Percentiles rank a stretch among this genome's conserved stretches.
phyloP scores from a whole-genome alignment of 2,888 invertebrate species.

The Endotricha flammealis region DNA sequence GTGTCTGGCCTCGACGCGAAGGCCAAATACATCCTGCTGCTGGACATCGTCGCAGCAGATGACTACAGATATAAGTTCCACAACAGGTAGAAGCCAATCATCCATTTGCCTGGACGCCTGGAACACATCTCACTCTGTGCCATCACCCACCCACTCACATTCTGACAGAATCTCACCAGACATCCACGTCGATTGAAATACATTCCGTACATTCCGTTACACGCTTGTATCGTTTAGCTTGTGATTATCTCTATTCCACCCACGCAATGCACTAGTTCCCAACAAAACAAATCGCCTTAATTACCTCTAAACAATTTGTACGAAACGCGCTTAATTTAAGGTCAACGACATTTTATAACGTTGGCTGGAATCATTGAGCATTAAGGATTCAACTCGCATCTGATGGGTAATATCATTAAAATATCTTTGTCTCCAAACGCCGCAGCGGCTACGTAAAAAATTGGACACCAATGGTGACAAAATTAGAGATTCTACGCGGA shows the following conservation, averaged over 20 bases:
- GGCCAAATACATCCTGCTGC: constrained; percentile 98
- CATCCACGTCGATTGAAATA: constrained; percentile 63
- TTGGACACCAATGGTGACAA: constrained; percentile 70
- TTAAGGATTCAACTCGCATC: constrained; percentile 74
- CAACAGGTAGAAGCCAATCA: constrained; percentile 84
- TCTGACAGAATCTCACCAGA: constrained; percentile 30
- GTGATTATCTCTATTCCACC: constrained; percentile 49
- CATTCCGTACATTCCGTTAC: constrained; percentile 51
- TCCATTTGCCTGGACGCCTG: constrained; percentile 14
- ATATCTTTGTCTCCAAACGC: constrained; percentile 73
- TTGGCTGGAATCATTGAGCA: constrained; percentile 53
- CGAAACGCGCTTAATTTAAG: constrained; percentile 67
- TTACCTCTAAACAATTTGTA: constrained; percentile 70
- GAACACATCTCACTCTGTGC: constrained; percentile 18
- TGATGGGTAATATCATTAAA: constrained; percentile 75
- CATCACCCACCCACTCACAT: constrained; percentile 7
- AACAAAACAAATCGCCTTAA: constrained; percentile 58
- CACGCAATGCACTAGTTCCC: constrained; percentile 71
- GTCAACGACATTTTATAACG: constrained; percentile 67
- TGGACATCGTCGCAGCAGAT: constrained; percentile 99
- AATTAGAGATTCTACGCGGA: constrained; percentile 52
- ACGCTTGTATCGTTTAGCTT: constrained; percentile 69
- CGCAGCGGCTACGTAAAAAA: constrained; percentile 65
- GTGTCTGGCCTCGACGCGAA: constrained; percentile 98
- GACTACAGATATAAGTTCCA: constrained; percentile 99